Percentiles rank a stretch among this genome's conserved stretches.
These are phyloP conservation scores for Macaca nemestrina DNA, from an alignment of 2,113 vertebrate species.

Conservation along the genomic window DNA sequence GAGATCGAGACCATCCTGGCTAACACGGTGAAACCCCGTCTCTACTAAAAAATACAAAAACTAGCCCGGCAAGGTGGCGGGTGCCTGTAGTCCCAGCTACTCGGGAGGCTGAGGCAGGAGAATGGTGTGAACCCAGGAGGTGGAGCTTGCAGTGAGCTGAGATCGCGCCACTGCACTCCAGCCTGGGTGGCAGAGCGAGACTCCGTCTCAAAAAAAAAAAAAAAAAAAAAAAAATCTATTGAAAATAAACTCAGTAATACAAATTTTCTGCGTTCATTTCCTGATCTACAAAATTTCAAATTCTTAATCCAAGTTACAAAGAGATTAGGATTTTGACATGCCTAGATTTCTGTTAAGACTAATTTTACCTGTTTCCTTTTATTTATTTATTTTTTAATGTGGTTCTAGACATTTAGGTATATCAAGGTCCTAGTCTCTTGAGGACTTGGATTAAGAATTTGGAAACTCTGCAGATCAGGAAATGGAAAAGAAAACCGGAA, in stretches of 20 bases:
- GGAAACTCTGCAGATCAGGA: constrained; percentile 4
- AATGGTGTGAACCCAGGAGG: no score
- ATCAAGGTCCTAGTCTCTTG: neutral
- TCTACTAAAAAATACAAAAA: no score
- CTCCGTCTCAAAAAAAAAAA: no score
- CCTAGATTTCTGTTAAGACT: neutral
- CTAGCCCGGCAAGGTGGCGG: no score
- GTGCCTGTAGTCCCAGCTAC: no score
- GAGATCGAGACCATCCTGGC: no score
- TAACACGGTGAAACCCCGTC: no score
- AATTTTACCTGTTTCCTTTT: neutral
- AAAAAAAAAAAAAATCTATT: neutral
- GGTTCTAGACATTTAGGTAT: constrained; percentile 1
- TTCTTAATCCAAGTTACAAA: constrained; percentile 33
- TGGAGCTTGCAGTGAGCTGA: no score
- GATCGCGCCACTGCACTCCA: no score
- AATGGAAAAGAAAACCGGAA: constrained; percentile 29
- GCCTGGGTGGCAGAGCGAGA: no score
- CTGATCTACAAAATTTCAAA: neutral
- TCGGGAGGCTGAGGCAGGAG: no score
- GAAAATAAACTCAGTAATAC: neutral
- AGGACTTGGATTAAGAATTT: constrained; percentile 7
- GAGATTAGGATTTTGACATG: neutral
- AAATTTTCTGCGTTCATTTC: constrained; percentile 26
- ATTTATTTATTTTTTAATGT: neutral